Evolutionary conservation across 2,113 vertebrate genomes (phyloP), one percentile per base, ranked within the genome.

Genomic region (Pseudonaja textilis): DNA sequence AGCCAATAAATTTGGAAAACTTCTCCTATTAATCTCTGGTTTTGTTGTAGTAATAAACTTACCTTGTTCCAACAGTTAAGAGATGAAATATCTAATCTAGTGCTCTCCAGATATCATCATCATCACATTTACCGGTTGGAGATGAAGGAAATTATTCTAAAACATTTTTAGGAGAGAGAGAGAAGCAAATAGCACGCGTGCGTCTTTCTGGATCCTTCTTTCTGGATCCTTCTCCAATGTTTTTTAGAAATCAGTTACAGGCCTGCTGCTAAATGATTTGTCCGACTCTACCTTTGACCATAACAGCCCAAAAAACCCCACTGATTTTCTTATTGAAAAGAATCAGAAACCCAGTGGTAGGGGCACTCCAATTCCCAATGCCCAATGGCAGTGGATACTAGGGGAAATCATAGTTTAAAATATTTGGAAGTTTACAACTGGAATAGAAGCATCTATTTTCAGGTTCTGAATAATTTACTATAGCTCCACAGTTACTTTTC

Each of bases 401-500:
- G 16, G n/a, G 2, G 5, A 39, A 81, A 18, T 81, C 5, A 81
- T 74, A 74, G 64, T 74, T 74, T 74, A 74, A 74, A 74, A 74
- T 18, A 74, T 74, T n/a, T 74, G 14, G 69, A 39, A 39, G 16
- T 81, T 34, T 34, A 39, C 16, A 81, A 16, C n/a, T 39, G 16
- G 88, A 69, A 87, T 26, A 23, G 39, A n/a, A 87, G 5, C 90
- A 1, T 57, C 20, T 6, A 91, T 47, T 23, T 26, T 11, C 1
- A 57, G 55, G 39, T 74, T 59, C 61, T 0, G 0, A 12, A 2
- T 29, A 23, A 87, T 16, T 1, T 89, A 64, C n/a, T 88, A 93
- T 92, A 92, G 87, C 61, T 50, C 7, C 25, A 61, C 5, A 5
- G 47, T 94, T 95, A 22, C 74, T 94, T 96, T 94, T 7, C n/a